Evolutionary conservation across 2,797 vertebrate species (phyloP).

Genomic region (Coregonus sp.): DNA sequence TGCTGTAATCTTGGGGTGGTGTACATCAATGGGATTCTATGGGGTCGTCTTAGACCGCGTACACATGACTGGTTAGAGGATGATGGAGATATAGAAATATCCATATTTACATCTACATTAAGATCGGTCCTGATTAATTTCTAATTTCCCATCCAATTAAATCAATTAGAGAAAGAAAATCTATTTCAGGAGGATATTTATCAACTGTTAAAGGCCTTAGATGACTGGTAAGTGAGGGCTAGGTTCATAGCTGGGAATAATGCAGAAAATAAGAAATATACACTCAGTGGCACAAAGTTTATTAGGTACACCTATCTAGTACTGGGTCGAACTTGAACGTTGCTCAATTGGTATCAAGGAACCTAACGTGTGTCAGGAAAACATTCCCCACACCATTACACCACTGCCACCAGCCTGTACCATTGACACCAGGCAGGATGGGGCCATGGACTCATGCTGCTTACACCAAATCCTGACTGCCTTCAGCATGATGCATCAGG

Average conservation of each 20-base stretch:
- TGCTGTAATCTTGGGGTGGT: background rate
- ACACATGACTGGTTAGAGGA: background rate
- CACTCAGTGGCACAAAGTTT: no score
- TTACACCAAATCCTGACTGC: no score
- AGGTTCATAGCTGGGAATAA: background rate
- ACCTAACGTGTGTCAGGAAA: no score
- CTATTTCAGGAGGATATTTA: background rate
- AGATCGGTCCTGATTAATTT: background rate
- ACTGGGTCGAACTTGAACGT: no score
- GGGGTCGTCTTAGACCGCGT: background rate
- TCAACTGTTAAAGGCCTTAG: background rate
- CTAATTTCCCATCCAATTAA: background rate
- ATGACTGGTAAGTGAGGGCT: background rate
- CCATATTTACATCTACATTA: background rate
- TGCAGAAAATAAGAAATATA: no score
- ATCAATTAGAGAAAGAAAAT: background rate
- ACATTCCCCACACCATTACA: no score
- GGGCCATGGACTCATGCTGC: no score
- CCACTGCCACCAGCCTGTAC: no score
- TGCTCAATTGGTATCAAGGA: no score
- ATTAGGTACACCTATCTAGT: no score
- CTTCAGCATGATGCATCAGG: no score
- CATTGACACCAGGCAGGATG: no score
- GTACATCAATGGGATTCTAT: background rate
- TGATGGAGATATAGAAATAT: background rate